These are phyloP conservation scores for Callionymus lyra DNA, from an alignment of 2,113 vertebrate species.

Conservation along the genomic window DNA sequence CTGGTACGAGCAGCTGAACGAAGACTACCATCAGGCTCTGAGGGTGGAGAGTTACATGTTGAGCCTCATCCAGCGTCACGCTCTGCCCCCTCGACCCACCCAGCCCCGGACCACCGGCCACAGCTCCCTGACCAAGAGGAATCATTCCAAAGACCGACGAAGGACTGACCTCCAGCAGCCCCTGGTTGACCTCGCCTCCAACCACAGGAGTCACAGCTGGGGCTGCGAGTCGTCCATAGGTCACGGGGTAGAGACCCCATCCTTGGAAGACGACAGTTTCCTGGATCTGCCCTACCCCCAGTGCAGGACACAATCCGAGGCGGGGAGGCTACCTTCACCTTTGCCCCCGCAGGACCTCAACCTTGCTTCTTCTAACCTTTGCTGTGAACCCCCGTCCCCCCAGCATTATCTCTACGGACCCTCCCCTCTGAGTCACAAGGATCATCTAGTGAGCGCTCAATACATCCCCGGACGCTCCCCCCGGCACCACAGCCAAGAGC, in stretches of 20 bases:
- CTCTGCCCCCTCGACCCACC: constrained; percentile 60
- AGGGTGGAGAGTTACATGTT: constrained; percentile 80
- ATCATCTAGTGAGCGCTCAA: constrained; percentile 69
- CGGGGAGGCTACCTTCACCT: constrained; percentile 48
- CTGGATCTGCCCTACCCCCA: constrained; percentile 53
- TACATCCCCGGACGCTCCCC: constrained; percentile 66
- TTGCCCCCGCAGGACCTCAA: constrained; percentile 40
- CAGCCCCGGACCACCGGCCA: constrained; percentile 71
- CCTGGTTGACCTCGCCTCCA: constrained; percentile 40
- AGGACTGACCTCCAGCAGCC: constrained; percentile 46
- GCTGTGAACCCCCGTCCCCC: constrained; percentile 49
- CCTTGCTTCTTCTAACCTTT: constrained; percentile 40
- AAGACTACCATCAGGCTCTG: constrained; percentile 56
- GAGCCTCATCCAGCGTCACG: constrained; percentile 73
- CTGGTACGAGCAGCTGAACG: constrained; percentile 32
- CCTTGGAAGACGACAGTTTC: constrained; percentile 51
- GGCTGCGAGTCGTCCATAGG: constrained; percentile 44
- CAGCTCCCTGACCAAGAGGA: constrained; percentile 63
- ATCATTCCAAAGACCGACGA: constrained; percentile 42
- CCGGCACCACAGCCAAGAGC: constrained; percentile 37
- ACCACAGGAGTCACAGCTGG: constrained; percentile 51
- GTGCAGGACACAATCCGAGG: constrained; percentile 46
- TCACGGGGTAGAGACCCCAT: constrained; percentile 42
- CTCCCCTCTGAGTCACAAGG: constrained; percentile 39
- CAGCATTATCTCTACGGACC: constrained; percentile 45